Evolutionary conservation across 2,888 invertebrate species (phyloP), one percentile per base, ranked within the genome.

Genomic region (Drosophila melanosoma): DNA sequence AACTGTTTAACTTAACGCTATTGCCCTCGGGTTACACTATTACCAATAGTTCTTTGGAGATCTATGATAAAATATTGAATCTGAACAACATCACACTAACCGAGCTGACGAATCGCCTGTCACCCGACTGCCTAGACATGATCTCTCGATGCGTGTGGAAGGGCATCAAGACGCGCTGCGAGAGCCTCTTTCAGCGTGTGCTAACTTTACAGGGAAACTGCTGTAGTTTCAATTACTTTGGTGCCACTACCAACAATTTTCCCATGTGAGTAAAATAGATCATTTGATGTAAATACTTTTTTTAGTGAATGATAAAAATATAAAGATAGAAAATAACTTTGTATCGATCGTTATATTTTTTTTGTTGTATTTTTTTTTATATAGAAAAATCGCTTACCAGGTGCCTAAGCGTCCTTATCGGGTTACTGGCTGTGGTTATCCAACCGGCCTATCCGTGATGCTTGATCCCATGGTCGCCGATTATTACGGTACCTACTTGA

Each of bases 191-290:
- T 83, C 93, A 94, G 70, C 93, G 92, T 54, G 93, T 94, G 7
- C 92, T 94, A 48, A 94, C 94, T 0, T 88, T 94, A 38, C 93
- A 94, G 51, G 94, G 95, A 11, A 89, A 94, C 4, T 96, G 96
- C 81, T 96, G 96, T 82, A 93, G 95, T 1, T 96, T 96, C 79
- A 96, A 96, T 90, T 96, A 95, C 81, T 95, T 94, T 70, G 95
- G 94, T 0, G 81, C 93, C 2, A 23, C 76, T 0, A 77, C 67
- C 1, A 92, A 92, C 66, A 92, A 91, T 74, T 91, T 92, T 74
- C 93, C 93, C 15, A 69, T 73, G 90, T 92, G 89, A 79, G 83
- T 54, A 20, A 26, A 11, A 12, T 26, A 29, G n/a, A 8, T 26
- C 6, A 2, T 17, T 5, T 11, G 11, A 5, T 11, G 11, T n/a